Base-by-base conservation (phyloP, 2,888 invertebrate genomes). In the Diarsia rubi region DNA sequence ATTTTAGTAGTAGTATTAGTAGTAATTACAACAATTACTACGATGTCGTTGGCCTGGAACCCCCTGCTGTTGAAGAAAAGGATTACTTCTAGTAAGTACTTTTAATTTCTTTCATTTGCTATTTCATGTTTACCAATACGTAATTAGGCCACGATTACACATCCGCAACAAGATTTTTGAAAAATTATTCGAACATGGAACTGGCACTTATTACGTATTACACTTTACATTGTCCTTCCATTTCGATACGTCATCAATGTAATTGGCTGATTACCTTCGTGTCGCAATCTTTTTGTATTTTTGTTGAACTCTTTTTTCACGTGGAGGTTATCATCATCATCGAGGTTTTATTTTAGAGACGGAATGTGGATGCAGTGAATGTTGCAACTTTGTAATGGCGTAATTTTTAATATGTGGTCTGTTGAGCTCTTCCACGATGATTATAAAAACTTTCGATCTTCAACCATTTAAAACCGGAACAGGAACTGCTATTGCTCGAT, bases 1-100 rank as follows among this genome's bases (percentile, higher is more conserved):
- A 93, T 92, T 96, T 96, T 96, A 96, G 95, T 95, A 96, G 95
- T 96, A 96, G 94, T 95, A 95, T 94, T 96, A 96, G 94, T 96
- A 83, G 82, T 82, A 86, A 86, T 81, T 86, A 83, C 71, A 78
- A 81, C 31, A 95, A 92, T 91, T 95, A 93, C 90, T 94, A 93
- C 90, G 94, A 94, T 87, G 90, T 92, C 82, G 93, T 92, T 83
- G 90, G 89, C 57, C 86, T 92, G 84, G 91, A 91, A 66, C 88
- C 93, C 64, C 93, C 93, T 69, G 88, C 90, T 80, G 86, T 90
- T 65, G 89, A 87, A 74, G 92, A 94, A 90, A 92, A 92, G 86
- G 93, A 19, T 57, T 27, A 94, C 83, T 90, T 91, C 89, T 89
- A 87, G 94, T 95, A 83, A 95, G 95, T 95, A 37, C 86, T 72